phyloP scores from a whole-genome alignment of 2,797 vertebrate species.

The Cephalopachus bancanus region DNA sequence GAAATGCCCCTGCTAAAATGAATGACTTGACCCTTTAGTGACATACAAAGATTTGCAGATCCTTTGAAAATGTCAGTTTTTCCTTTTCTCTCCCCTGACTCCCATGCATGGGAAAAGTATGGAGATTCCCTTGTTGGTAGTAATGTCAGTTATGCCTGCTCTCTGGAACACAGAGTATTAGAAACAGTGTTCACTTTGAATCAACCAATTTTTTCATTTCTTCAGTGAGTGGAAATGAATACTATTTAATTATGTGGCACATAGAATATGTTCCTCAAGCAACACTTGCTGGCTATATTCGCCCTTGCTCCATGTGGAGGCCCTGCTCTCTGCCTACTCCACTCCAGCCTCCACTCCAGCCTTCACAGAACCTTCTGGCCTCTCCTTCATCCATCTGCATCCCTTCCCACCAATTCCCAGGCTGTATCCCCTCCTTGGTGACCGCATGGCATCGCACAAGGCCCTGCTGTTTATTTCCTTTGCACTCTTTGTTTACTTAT shows the following conservation, averaged over 20 bases:
- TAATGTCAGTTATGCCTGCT: not conserved
- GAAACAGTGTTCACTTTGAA: not conserved
- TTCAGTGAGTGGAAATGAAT: not conserved
- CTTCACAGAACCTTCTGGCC: rapidly evolving
- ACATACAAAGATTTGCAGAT: not conserved
- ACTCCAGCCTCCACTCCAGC: not conserved
- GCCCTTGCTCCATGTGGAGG: not conserved
- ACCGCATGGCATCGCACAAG: not conserved
- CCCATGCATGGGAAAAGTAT: not conserved
- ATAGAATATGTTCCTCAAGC: not conserved
- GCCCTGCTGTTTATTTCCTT: not conserved
- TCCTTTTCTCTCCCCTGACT: not conserved
- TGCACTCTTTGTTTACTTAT: not conserved
- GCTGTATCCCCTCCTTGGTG: not conserved
- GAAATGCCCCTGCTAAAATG: not conserved
- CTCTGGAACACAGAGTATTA: not conserved
- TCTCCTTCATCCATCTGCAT: not conserved
- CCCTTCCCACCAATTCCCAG: not conserved
- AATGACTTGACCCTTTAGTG: not conserved
- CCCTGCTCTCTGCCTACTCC: not conserved
- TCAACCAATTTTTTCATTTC: not conserved
- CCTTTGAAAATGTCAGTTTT: not conserved
- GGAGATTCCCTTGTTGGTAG: not conserved
- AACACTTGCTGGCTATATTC: not conserved
- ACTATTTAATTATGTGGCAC: not conserved